phyloP scores from a whole-genome alignment of 2,113 vertebrate genomes.

The Aix galericulata region DNA sequence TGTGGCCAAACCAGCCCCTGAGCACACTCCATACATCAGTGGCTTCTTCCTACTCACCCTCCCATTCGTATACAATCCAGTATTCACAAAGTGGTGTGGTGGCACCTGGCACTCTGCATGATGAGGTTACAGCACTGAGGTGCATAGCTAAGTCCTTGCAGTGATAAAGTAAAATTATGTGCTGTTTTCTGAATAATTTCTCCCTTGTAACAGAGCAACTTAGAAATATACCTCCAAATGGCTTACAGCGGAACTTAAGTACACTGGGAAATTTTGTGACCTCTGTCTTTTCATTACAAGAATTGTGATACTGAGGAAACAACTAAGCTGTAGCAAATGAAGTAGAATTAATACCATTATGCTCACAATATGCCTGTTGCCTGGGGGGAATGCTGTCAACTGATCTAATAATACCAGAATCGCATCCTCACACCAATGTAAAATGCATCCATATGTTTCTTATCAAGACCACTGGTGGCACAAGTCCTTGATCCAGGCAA shows the following conservation, averaged over 20 bases:
- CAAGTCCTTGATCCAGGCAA: constrained; percentile 63
- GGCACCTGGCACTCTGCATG: accelerated
- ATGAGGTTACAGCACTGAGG: not conserved
- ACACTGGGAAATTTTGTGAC: not conserved
- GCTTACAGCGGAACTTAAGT: not conserved
- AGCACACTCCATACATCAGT: not conserved
- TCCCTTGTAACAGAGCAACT: not conserved
- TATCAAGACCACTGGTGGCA: constrained; percentile 58
- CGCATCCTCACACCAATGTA: constrained; percentile 59
- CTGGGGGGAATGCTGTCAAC: not conserved
- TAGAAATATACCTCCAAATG: not conserved
- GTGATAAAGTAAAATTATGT: not conserved
- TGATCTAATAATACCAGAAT: constrained; percentile 64
- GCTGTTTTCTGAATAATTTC: not conserved
- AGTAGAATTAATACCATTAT: constrained; percentile 72
- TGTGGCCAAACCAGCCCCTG: not conserved
- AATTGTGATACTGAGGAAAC: constrained; percentile 28
- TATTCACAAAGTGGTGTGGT: not conserved
- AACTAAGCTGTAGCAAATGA: constrained; percentile 59
- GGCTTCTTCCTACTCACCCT: not conserved
- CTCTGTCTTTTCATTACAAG: constrained; percentile 29
- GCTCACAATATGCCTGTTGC: constrained; percentile 55
- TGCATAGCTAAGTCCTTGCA: not conserved
- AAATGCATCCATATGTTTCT: constrained; percentile 66
- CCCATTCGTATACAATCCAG: not conserved